Base-by-base conservation (phyloP, 2,888 invertebrate genomes). In the Brenthis hecate region DNA sequence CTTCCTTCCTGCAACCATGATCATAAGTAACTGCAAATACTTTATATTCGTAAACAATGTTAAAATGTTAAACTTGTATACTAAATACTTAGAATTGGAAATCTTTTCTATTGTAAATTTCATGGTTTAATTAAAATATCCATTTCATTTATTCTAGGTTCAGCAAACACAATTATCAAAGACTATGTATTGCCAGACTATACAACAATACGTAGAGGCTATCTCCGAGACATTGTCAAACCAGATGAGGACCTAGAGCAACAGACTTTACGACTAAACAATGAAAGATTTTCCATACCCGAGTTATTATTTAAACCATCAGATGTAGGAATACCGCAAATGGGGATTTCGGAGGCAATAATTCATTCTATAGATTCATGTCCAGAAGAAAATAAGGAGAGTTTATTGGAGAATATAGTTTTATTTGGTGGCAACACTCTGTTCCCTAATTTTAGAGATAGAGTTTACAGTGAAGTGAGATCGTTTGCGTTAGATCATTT, bases 131-230 rank as follows among this genome's bases (percentile, higher is more conserved):
- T 11, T 13, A 55, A 55, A 23, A 36, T 36, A 23, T 13, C 1
- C 14, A 14, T 23, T 50, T 14, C 54, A 60, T 28, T 6, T 78
- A 16, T 66, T 77, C 16, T 94, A 83, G 93, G 93, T 19, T 88
- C 94, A 48, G 94, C 94, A 51, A 96, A 96, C 80, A 94, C 95
- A 5, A 96, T 98, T 66, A 94, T 96, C 4, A 94, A 96, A 75
- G 99, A 99, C 82, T 99, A 99, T 85, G 96, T 99, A 0, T 88
- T 99, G 64, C 99, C 99, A 0, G 99, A 99, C 90, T 99, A 98
- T 85, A 98, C 98, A 0, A 95, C 96, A 2, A 94, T 98, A 8
- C 94, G 97, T 67, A 90, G 99, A 75, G 99, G 99, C 13, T 98
- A 91, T 66, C 81, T 92, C 0, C 78, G 90, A 16, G 89, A 92